Percentiles rank a stretch among this genome's conserved stretches.
Evolutionary conservation across 2,113 vertebrate genomes (phyloP).

Genomic region (Telmatochromis bifrenatus): DNA sequence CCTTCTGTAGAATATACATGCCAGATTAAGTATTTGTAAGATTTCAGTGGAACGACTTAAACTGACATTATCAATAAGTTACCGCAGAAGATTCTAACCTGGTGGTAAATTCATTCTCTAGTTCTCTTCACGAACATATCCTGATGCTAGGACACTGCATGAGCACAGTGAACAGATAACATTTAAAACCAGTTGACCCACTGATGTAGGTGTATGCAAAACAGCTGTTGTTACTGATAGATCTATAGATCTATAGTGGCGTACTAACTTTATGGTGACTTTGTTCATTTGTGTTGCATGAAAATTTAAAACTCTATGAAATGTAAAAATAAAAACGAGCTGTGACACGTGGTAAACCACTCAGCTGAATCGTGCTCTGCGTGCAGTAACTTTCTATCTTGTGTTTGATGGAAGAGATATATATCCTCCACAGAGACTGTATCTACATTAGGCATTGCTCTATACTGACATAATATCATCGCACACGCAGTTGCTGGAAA

Average conservation of each 20-base stretch:
- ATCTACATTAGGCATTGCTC: slow-evolving; percentile 49
- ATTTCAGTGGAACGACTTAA: background rate
- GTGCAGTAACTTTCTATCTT: slow-evolving; percentile 72
- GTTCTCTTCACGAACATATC: background rate
- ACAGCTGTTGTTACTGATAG: background rate
- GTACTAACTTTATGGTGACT: background rate
- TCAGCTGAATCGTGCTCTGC: slow-evolving; percentile 53
- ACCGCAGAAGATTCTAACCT: background rate
- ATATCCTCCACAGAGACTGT: slow-evolving; percentile 74
- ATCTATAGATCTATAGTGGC: background rate
- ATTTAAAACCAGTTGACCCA: background rate
- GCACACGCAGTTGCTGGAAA: background rate
- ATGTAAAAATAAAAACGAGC: background rate
- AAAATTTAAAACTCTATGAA: background rate
- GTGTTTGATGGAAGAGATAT: slow-evolving; percentile 64
- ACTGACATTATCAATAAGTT: background rate
- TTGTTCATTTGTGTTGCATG: background rate
- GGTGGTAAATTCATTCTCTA: background rate
- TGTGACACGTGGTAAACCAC: background rate
- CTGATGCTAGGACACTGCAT: background rate
- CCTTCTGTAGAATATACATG: slow-evolving; percentile 12
- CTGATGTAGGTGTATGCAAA: background rate
- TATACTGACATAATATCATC: background rate
- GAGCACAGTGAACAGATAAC: background rate
- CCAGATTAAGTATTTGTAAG: background rate